Conservation (phyloP, 2,113 vertebrate genomes). For the Clupea harengus region DNA sequence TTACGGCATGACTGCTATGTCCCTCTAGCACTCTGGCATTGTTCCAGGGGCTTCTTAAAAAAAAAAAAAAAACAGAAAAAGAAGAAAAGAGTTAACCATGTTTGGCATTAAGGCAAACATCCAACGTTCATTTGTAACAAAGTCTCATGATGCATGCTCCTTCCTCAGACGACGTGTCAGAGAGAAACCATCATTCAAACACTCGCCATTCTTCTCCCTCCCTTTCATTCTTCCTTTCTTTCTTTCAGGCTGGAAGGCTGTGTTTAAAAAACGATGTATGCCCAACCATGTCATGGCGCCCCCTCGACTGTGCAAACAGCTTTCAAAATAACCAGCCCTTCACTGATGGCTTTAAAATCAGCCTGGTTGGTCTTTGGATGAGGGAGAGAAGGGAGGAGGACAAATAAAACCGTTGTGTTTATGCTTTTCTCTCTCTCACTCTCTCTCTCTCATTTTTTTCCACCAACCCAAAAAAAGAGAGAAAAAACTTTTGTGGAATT, state of each 20-base stretch:
- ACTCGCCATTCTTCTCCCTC: slow-evolving; percentile 12
- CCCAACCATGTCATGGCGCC: slow-evolving; percentile 79
- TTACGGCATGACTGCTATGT: slow-evolving; percentile 79
- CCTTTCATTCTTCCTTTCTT: slow-evolving; percentile 12
- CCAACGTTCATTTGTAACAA: slow-evolving; percentile 91
- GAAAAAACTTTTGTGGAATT: slow-evolving; percentile 42
- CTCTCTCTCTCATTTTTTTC: neutral
- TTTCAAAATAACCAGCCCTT: slow-evolving; percentile 89
- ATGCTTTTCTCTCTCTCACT: neutral
- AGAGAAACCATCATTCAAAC: slow-evolving; percentile 61
- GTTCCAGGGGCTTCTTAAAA: slow-evolving; percentile 82
- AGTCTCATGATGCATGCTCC: slow-evolving; percentile 82
- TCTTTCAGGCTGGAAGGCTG: slow-evolving; percentile 74
- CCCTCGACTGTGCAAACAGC: slow-evolving; percentile 86
- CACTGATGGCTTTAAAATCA: slow-evolving; percentile 83
- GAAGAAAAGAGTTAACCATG: slow-evolving; percentile 80
- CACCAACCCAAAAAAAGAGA: neutral
- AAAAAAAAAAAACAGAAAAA: slow-evolving; percentile 57
- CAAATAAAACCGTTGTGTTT: slow-evolving; percentile 57
- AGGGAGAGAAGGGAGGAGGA: slow-evolving; percentile 66
- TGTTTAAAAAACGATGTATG: slow-evolving; percentile 89
- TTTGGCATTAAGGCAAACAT: slow-evolving; percentile 91
- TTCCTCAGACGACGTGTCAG: slow-evolving; percentile 81
- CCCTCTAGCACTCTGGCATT: slow-evolving; percentile 80
- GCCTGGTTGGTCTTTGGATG: slow-evolving; percentile 74